These are phyloP conservation scores for Cenopis cana DNA, from an alignment of 2,888 invertebrate species.

Conservation along the genomic window DNA sequence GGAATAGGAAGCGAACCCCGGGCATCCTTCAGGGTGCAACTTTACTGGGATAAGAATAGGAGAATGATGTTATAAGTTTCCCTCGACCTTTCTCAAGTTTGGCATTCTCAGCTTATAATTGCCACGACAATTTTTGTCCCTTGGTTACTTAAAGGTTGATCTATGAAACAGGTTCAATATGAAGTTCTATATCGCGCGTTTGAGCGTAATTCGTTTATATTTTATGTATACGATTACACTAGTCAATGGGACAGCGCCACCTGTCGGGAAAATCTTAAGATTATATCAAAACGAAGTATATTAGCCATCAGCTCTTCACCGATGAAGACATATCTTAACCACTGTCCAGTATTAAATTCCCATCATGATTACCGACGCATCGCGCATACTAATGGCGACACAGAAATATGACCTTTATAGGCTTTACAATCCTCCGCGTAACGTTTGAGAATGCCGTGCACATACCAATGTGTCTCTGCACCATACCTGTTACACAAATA, in stretches of 20 bases:
- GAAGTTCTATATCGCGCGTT: too few relatives aligned
- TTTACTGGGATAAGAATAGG: too few relatives aligned
- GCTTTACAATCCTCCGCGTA: constrained; percentile 31
- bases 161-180: too few relatives aligned
- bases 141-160: too few relatives aligned
- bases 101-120: too few relatives aligned
- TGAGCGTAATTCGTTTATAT: too few relatives aligned
- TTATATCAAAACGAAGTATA: neutral
- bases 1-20: too few relatives aligned
- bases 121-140: too few relatives aligned
- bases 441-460: constrained; percentile 34
- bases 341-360: constrained; percentile 34
- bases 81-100: too few relatives aligned
- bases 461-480: constrained; percentile 5
- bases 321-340: neutral
- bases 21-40: too few relatives aligned
- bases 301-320: too few relatives aligned
- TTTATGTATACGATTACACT: neutral
- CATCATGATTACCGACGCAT: constrained; percentile 29
- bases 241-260: neutral
- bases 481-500: constrained; percentile 25
- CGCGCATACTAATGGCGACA: constrained; percentile 44
- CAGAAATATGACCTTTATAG: constrained; percentile 42
- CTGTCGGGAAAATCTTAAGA: neutral
- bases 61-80: too few relatives aligned